Evolutionary conservation across 30 jellyfish, hydroid and myxozoan genomes (phyloP).

Genomic region (Pelagia noctiluca): DNA sequence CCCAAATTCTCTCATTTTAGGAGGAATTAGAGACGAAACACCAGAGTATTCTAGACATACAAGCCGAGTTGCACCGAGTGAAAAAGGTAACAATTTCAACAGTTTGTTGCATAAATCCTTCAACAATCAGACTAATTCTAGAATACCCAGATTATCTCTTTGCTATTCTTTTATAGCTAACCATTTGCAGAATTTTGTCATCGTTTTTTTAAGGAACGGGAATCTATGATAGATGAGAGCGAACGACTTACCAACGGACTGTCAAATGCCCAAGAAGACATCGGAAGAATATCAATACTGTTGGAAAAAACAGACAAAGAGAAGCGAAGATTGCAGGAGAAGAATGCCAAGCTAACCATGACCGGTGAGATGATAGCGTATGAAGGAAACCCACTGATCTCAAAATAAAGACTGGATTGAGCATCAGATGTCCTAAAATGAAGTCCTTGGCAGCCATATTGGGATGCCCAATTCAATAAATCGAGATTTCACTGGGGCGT

Average conservation of each 20-base stretch:
- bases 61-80: constrained; percentile 72
- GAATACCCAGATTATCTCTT: neutral
- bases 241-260: constrained; percentile 52
- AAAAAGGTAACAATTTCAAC: constrained; percentile 63
- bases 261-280: constrained; percentile 60
- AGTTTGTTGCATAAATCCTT: neutral
- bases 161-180: neutral
- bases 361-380: constrained; percentile 88
- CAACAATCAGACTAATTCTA: neutral
- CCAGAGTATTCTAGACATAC: constrained; percentile 66
- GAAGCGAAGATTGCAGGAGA: constrained; percentile 86
- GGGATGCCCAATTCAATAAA: no score
- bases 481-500: no score
- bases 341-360: constrained; percentile 81
- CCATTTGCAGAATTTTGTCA: neutral
- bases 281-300: constrained; percentile 58
- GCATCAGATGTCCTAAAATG: no score
- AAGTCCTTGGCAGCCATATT: no score
- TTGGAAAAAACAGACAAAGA: constrained; percentile 82
- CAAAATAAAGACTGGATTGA: no score
- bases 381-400: no score
- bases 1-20: constrained; percentile 9
- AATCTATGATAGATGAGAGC: constrained; percentile 79
- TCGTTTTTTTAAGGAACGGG: constrained; percentile 87
- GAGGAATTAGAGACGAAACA: constrained; percentile 76